phyloP scores from a whole-genome alignment of 2,113 vertebrate species.

The Oryzias celebensis region DNA sequence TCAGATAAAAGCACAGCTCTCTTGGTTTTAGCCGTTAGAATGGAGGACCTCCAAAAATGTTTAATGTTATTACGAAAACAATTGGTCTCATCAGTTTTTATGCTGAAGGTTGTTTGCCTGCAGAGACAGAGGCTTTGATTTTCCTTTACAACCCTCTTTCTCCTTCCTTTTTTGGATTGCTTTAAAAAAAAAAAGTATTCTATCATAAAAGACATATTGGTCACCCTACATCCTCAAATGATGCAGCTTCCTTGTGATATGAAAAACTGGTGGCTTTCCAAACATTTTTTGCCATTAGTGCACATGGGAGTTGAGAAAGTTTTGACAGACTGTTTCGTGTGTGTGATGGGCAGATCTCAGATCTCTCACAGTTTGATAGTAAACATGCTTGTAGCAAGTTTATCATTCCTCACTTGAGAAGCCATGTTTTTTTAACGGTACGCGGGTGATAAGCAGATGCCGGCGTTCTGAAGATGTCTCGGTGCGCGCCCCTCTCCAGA shows the following conservation, averaged over 20 bases:
- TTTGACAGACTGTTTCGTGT: slow-evolving; percentile 39
- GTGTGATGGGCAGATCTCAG: slow-evolving; percentile 35
- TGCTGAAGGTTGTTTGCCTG: slow-evolving; percentile 18
- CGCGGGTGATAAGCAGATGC: slow-evolving; percentile 56
- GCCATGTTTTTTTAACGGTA: slow-evolving; percentile 64
- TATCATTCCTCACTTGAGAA: slow-evolving; percentile 30
- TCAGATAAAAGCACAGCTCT: slow-evolving; percentile 1
- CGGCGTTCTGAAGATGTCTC: slow-evolving; percentile 21
- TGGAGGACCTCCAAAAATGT: slow-evolving; percentile 18
- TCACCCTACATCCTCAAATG: slow-evolving; percentile 4
- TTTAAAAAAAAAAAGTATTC: slow-evolving; percentile 13
- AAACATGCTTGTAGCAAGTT: slow-evolving; percentile 46
- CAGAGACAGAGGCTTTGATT: slow-evolving; percentile 17
- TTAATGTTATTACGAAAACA: slow-evolving; percentile 33
- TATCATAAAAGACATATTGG: too few relatives aligned
- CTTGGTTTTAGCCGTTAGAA: slow-evolving; percentile 8
- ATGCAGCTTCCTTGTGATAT: slow-evolving; percentile 37
- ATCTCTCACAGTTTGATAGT: slow-evolving; percentile 36
- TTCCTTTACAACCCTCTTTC: neutral
- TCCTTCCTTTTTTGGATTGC: neutral
- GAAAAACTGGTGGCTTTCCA: slow-evolving; percentile 33
- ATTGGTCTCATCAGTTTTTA: slow-evolving; percentile 25
- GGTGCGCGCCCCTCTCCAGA: slow-evolving; percentile 55
- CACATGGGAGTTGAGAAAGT: slow-evolving; percentile 26
- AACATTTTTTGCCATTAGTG: slow-evolving; percentile 36